Conservation (phyloP, 2,888 invertebrate species). For the Morpho deidamia region DNA sequence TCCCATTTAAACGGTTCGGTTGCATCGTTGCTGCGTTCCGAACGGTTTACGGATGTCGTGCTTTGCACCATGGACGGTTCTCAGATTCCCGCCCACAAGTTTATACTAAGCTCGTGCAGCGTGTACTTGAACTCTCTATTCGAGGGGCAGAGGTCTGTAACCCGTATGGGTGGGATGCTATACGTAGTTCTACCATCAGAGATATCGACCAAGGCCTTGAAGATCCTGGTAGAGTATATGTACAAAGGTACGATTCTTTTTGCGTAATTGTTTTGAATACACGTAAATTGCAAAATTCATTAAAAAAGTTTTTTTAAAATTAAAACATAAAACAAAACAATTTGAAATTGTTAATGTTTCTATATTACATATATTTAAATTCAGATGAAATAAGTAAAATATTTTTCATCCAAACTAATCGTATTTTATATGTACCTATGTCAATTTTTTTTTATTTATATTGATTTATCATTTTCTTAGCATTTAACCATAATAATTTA, state of each 20-base stretch:
- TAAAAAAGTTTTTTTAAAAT: no score
- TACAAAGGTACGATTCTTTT: constrained; percentile 78
- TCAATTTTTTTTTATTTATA: no score
- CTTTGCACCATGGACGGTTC: constrained; percentile 88
- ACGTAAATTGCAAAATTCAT: no score
- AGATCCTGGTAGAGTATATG: constrained; percentile 91
- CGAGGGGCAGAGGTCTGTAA: constrained; percentile 67
- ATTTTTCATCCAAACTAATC: no score
- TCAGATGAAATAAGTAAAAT: no score
- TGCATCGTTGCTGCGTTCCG: constrained; percentile 86
- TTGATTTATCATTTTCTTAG: no score
- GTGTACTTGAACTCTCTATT: constrained; percentile 64
- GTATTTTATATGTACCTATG: no score
- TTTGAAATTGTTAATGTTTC: no score
- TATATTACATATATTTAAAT: no score
- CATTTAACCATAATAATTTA: no score
- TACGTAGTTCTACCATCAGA: constrained; percentile 89
- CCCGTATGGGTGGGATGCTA: constrained; percentile 73
- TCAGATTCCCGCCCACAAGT: constrained; percentile 90
- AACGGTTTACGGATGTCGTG: constrained; percentile 89
- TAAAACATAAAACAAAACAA: no score
- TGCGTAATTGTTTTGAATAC: no score
- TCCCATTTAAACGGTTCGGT: constrained; percentile 90
- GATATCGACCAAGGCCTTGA: constrained; percentile 87
- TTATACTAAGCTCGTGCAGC: constrained; percentile 90